Evolutionary conservation across 1,140 invertebrate genomes (phyloP).

Genomic region (Hylyphantes graminicola): DNA sequence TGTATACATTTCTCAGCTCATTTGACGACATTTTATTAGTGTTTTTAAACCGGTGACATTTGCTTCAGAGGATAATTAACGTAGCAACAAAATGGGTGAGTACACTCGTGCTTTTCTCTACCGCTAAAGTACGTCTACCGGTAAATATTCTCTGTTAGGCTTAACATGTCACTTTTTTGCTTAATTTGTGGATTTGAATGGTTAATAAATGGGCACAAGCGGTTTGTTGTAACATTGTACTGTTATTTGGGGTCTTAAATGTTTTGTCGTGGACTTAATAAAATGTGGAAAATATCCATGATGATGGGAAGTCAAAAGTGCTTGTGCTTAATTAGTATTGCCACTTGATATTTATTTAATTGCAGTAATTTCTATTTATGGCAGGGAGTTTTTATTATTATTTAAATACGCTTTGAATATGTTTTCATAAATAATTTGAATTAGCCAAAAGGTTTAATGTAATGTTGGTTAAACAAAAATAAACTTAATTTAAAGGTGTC

Average conservation of each 20-base stretch:
- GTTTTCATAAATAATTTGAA: no score
- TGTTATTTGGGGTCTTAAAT: no score
- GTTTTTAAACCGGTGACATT: not conserved
- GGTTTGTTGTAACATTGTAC: not conserved
- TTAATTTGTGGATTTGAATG: not conserved
- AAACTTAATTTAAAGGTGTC: no score
- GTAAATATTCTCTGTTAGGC: constrained; percentile 24
- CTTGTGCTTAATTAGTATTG: constrained; percentile 1
- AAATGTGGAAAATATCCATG: no score
- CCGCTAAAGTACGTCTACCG: constrained; percentile 25
- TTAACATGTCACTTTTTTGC: not conserved
- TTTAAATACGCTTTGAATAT: no score
- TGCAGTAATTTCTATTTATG: no score
- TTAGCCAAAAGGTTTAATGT: no score
- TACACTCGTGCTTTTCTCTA: constrained; percentile 17
- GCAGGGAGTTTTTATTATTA: no score
- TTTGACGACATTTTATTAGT: not conserved
- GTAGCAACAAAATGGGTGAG: constrained; percentile 19
- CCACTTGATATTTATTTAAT: not conserved
- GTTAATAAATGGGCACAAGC: not conserved
- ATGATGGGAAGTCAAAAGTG: not conserved
- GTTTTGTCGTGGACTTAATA: no score
- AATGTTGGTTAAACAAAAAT: no score
- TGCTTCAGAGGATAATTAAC: not conserved
- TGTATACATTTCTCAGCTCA: not conserved